Base-by-base conservation (phyloP, 2,797 vertebrate genomes). In the Sebastes iracundus region DNA sequence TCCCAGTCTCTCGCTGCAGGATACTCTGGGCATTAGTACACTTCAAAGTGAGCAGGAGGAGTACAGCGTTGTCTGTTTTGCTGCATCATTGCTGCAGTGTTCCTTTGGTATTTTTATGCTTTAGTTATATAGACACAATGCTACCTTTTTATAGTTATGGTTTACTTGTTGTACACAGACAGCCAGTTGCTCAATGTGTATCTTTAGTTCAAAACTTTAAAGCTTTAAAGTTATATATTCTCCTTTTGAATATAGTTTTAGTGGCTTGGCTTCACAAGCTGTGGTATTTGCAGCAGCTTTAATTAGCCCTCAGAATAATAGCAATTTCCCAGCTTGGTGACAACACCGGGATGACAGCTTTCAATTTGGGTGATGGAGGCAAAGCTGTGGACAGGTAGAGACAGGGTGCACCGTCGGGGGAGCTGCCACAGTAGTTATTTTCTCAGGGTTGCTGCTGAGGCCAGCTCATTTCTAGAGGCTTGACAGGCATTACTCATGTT, bases 81-180 rank as follows among this genome's bases (percentile, higher is more conserved):
- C 90, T 87, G 85, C 81, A 82, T 92, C 80, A 87, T 59, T 85
- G 84, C 88, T 83, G 88, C 90, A 89, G 85, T 82, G 52, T 53
- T 78, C 27, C 33, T 69, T 46, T 71, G 20, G 1, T 28, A 7
- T 80, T 64, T 70, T 25, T 2, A 59, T 66, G 35, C 38, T 64
- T 38, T 75, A 22, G 42, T 20, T 33, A 2, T 23, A 55, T 4
- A 58, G 28, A 67, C 16, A 32, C n/a, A 46, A 8, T 9, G 14
- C 30, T 30, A 12, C 8, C 22, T 28, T 56, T n/a, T n/a, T 64
- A 18, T 16, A 16, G 33, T 61, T 49, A 32, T 32, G 14, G 16
- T 38, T 25, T 61, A 22, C 33, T 28, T 63, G 12, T 27, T 60
- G 12, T 30, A 27, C 46, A 85, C 46, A 85, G 61, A 22, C 30